A percentile compares a stretch with the other conserved stretches of the same genome.
Evolutionary conservation across 2,888 invertebrate genomes (phyloP).

Genomic region (Xanthorhoe spadicearia): DNA sequence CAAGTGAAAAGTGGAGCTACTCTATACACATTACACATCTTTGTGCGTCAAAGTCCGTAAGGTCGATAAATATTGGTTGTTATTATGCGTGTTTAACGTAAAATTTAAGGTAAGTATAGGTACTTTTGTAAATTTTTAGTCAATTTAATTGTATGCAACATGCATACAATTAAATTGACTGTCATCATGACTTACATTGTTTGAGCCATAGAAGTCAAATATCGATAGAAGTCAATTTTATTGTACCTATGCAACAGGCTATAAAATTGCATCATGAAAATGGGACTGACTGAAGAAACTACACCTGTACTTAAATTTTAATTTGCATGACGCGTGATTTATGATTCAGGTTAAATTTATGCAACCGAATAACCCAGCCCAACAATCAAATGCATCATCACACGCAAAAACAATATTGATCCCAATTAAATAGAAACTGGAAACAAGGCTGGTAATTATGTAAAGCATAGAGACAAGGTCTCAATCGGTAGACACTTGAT

Average conservation of each 20-base stretch:
- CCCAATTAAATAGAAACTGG: conserved; percentile 58
- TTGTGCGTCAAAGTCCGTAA: conserved; percentile 1
- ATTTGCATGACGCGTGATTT: conserved; percentile 13
- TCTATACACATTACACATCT: conserved; percentile 13
- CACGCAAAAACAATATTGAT: conserved; percentile 35
- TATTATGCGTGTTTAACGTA: not conserved
- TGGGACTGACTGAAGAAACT: too few species aligned
- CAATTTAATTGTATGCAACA: too few species aligned
- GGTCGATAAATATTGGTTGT: conserved; percentile 7
- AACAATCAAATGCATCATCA: conserved; percentile 24
- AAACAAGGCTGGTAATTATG: conserved; percentile 67
- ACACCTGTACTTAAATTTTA: conserved; percentile 13
- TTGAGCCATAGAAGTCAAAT: too few species aligned
- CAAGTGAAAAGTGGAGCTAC: conserved; percentile 19
- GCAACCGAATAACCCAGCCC: conserved; percentile 20
- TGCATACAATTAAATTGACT: too few species aligned
- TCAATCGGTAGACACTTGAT: conserved; percentile 54
- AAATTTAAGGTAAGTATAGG: not conserved
- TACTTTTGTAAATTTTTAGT: too few species aligned
- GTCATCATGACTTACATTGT: too few species aligned
- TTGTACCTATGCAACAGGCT: too few species aligned
- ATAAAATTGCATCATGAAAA: too few species aligned
- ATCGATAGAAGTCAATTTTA: too few species aligned
- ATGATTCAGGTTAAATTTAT: conserved; percentile 8
- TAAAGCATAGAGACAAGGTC: conserved; percentile 75